phyloP scores from a whole-genome alignment of 2,113 vertebrate species.

The Coptodon bakossiorum region DNA sequence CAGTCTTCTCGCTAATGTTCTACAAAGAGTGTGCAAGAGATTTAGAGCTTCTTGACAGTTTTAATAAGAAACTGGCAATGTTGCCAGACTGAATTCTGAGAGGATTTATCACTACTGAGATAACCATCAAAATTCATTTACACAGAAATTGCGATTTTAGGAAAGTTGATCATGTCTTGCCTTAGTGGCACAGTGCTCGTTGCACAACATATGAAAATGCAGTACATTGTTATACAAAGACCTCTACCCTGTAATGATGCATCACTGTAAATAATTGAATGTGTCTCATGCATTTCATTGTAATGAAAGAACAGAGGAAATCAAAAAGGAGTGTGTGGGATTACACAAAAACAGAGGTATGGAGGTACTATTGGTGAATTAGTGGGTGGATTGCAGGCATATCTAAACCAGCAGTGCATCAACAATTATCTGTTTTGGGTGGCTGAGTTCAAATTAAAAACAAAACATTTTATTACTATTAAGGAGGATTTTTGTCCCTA shows the following conservation, averaged over 20 bases:
- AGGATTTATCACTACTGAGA: slow-evolving; percentile 62
- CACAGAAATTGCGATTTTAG: slow-evolving; percentile 58
- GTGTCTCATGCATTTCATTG: neutral
- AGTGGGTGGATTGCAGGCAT: slow-evolving; percentile 35
- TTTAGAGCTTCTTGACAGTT: slow-evolving; percentile 63
- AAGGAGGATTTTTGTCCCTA: neutral
- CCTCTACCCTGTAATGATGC: neutral
- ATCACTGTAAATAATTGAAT: neutral
- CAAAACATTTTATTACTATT: neutral
- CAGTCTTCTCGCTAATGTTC: neutral
- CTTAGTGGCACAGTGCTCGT: neutral
- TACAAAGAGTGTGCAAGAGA: slow-evolving; percentile 20
- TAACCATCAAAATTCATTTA: slow-evolving; percentile 59
- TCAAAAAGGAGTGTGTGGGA: slow-evolving; percentile 33
- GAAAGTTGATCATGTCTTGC: slow-evolving; percentile 67
- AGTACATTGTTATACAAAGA: neutral
- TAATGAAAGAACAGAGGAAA: slow-evolving; percentile 1
- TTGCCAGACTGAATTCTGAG: slow-evolving; percentile 72
- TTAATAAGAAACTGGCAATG: slow-evolving; percentile 73
- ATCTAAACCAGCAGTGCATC: slow-evolving; percentile 2
- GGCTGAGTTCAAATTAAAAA: neutral
- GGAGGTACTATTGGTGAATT: slow-evolving; percentile 38
- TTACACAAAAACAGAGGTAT: slow-evolving; percentile 6
- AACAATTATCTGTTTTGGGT: neutral
- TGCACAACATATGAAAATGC: neutral